Evolutionary conservation across 2,888 invertebrate genomes (phyloP).

Genomic region (Podabrus alpinus): DNA sequence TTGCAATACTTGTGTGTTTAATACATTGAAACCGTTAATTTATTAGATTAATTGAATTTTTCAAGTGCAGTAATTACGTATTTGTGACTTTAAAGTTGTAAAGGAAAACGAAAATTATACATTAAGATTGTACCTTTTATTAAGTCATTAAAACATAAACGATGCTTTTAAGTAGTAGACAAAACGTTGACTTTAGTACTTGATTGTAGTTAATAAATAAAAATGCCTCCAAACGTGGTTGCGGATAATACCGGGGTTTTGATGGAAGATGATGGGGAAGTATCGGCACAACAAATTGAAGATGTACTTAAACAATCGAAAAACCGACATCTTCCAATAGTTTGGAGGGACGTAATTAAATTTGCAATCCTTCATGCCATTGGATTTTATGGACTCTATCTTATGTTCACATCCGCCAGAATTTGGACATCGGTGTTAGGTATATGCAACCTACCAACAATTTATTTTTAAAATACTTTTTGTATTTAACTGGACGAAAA

Average conservation of each 20-base stretch:
- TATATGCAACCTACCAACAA: slow-evolving; percentile 60
- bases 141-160: not conserved
- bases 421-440: slow-evolving; percentile 72
- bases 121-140: not conserved
- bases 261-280: slow-evolving; percentile 67
- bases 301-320: not conserved
- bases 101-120: not conserved
- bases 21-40: no score
- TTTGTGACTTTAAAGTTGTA: not conserved
- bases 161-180: not conserved
- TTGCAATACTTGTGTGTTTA: no score
- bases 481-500: no score
- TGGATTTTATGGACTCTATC: slow-evolving; percentile 75
- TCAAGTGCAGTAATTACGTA: not conserved
- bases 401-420: slow-evolving; percentile 75
- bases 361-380: slow-evolving; percentile 77
- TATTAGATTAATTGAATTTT: no score
- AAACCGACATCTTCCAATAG: slow-evolving; percentile 57
- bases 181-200: not conserved
- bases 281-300: slow-evolving; percentile 48
- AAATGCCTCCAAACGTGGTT: slow-evolving; percentile 50
- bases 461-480: not conserved
- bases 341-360: slow-evolving; percentile 81
- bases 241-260: slow-evolving; percentile 61
- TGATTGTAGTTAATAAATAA: slow-evolving; percentile 8